phyloP scores from a whole-genome alignment of 2,888 invertebrate genomes.

The Limnephilus auricula region DNA sequence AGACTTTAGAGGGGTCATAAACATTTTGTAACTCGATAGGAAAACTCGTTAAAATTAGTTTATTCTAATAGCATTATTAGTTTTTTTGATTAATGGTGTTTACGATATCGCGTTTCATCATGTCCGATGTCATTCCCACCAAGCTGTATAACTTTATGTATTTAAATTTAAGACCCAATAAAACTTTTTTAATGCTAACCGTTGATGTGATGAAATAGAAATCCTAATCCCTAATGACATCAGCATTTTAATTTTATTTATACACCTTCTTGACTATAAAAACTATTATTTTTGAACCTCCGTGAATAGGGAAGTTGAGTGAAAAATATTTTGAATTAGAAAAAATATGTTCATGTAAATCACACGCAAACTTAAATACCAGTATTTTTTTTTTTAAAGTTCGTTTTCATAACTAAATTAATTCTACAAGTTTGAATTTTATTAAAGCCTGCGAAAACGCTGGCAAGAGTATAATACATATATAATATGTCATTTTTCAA shows the following conservation, averaged over 20 bases:
- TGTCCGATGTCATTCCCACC: conserved; percentile 8
- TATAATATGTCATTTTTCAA: no score
- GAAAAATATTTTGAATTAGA: no score
- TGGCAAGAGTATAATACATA: no score
- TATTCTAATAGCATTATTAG: conserved; percentile 2
- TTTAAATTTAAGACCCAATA: conserved; percentile 23
- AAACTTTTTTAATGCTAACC: conserved; percentile 6
- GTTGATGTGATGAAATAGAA: neutral
- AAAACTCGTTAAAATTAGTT: conserved; percentile 2
- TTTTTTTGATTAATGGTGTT: conserved; percentile 2
- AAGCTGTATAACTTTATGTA: conserved; percentile 26
- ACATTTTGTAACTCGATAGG: conserved; percentile 2
- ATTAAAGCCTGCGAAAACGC: no score
- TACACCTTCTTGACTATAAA: neutral
- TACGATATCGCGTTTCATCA: conserved; percentile 25
- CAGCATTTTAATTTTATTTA: neutral
- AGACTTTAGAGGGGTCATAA: neutral
- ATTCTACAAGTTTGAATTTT: no score
- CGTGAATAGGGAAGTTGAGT: no score
- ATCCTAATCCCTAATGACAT: neutral
- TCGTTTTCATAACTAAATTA: no score
- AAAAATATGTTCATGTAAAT: no score
- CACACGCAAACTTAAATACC: no score
- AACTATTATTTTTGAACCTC: neutral
- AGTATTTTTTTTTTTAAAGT: no score